These are phyloP conservation scores for Sarcophaga peregrina DNA, from an alignment of 1,140 invertebrate genomes.

Conservation along the genomic window DNA sequence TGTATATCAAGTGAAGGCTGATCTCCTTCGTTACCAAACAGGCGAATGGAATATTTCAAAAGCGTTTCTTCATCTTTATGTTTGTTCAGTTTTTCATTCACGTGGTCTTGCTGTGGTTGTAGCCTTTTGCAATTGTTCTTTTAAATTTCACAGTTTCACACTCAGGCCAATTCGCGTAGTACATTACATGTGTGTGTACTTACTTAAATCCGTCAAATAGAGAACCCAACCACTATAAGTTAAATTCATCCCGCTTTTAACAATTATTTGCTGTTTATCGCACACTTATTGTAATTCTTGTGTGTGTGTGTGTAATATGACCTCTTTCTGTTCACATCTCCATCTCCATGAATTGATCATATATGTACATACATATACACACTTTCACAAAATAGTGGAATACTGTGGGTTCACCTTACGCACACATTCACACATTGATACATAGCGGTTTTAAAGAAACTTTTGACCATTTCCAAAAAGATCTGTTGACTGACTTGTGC, in stretches of 20 bases:
- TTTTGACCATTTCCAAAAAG: conserved; percentile 17
- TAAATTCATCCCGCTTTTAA: conserved; percentile 19
- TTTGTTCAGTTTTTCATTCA: not conserved
- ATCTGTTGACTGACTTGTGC: not conserved
- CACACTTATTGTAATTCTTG: not conserved
- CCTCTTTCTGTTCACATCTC: not conserved
- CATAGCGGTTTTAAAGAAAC: not conserved
- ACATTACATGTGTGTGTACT: not conserved
- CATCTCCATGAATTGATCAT: not conserved
- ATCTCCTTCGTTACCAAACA: not conserved
- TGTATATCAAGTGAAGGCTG: not conserved
- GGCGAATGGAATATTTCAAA: conserved; percentile 3
- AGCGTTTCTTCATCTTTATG: not conserved
- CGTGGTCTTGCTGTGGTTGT: not conserved
- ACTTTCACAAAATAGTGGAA: too few relatives aligned
- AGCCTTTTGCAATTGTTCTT: too few relatives aligned
- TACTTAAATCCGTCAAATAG: not conserved
- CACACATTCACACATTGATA: not conserved
- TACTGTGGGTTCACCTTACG: not conserved
- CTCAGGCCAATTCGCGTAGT: not conserved
- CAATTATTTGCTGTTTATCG: not conserved
- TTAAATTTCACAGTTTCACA: not conserved
- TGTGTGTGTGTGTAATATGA: not conserved
- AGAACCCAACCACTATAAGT: not conserved
- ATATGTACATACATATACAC: too few relatives aligned